Percentiles rank a stretch among this genome's conserved stretches.
Evolutionary conservation across 2,888 invertebrate species (phyloP).

Genomic region (Rhagonycha fulva): DNA sequence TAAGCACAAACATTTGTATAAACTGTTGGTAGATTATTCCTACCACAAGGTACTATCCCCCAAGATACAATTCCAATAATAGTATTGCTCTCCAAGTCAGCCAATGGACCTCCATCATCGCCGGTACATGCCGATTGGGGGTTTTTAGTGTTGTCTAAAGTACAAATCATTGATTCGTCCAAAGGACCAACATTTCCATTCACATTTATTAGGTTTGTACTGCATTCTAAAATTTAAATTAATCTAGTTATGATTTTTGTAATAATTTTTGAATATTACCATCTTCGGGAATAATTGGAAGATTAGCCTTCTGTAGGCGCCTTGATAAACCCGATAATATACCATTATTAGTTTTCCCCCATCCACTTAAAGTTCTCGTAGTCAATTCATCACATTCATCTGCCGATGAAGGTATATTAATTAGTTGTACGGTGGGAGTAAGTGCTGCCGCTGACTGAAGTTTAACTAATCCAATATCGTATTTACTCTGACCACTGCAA

Average conservation of each 20-base stretch:
- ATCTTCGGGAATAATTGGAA: slow-evolving; percentile 1
- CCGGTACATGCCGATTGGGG: slow-evolving; percentile 57
- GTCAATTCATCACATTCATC: not conserved
- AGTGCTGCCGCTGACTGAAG: not conserved
- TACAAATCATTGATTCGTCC: not conserved
- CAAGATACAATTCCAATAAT: slow-evolving; percentile 8
- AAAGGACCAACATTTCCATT: not conserved
- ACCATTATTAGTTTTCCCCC: not conserved
- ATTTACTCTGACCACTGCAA: not conserved
- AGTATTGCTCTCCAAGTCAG: not conserved
- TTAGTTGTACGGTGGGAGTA: not conserved
- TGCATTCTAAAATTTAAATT: not conserved
- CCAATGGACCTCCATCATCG: slow-evolving; percentile 63
- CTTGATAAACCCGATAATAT: not conserved
- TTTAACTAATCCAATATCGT: slow-evolving; percentile 2
- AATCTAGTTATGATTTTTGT: not conserved
- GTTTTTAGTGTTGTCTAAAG: slow-evolving; percentile 41
- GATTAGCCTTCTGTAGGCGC: not conserved
- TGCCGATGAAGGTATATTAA: not conserved
- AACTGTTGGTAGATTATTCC: not conserved
- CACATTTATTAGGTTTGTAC: not conserved
- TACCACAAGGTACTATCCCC: slow-evolving; percentile 11
- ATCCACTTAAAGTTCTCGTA: not conserved
- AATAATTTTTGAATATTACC: not conserved
- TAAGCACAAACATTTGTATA: slow-evolving; percentile 10